Base-by-base conservation (phyloP, 2,797 vertebrate species). In the Malurus splendens region DNA sequence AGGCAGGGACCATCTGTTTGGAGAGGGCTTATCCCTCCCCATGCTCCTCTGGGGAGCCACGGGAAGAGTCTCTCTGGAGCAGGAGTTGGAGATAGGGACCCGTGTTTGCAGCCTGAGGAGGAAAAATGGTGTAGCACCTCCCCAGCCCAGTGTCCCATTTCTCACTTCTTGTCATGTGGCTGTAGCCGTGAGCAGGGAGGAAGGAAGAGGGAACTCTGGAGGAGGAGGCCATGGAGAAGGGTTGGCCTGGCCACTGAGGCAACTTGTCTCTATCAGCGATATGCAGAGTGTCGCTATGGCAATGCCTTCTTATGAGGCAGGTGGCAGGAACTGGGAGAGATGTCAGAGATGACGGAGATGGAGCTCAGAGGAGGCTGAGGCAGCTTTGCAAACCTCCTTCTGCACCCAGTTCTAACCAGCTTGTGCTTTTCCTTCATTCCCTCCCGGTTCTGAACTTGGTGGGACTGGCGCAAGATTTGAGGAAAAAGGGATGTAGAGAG, bases 271-370 rank as follows among this genome's bases (percentile, higher is more conserved):
- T 87, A 83, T 96, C 93, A 95, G 95, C 90, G 96, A 94, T 94
- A 88, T 33, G 57, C 88, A 82, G 92, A 95, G 94, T 39, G 12
- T 97, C 56, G 66, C 96, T 94, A 95, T 88, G 96, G 95, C 91
- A 96, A 96, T 97, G 84, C 84, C 83, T 95, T 96, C 94, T 94
- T 94, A 96, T 96, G 91, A 96, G 94, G 91, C 93, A 95, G 95
- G 93, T 94, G 94, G 91, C 92, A 93, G 90, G 55, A 95, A 78
- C 82, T 36, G 56, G 73, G 85, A 92, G 93, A 81, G 52, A 78
- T 83, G 57, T 95, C 96, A 95, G 94, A 55, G 30, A 45, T 67
- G 27, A 94, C 32, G 25, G 83, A 95, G 65, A 41, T 54, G 62
- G 33, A 54, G 48, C 66, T 84, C 55, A 48, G 56, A 65, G 75